phyloP scores from a whole-genome alignment of 2,113 vertebrate genomes.

The Cyphomyrus plagiostoma region DNA sequence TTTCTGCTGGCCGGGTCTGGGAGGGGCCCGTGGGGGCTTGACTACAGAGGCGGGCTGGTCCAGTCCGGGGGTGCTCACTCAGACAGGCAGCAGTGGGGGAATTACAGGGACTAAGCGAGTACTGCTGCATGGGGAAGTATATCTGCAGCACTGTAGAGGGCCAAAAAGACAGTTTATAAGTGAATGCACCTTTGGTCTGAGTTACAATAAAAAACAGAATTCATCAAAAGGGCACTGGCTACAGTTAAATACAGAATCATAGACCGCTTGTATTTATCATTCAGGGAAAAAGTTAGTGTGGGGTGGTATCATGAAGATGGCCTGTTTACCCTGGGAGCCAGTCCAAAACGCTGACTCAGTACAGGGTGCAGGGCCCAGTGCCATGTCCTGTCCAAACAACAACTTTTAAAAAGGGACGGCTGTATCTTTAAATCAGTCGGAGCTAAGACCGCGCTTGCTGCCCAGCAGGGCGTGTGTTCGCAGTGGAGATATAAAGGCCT shows the following conservation, averaged over 20 bases:
- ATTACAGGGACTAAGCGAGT: constrained; percentile 1
- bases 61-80: constrained; percentile 28
- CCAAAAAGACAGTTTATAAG: not conserved
- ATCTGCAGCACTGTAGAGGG: not conserved
- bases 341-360: not conserved
- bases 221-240: not conserved
- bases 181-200: not conserved
- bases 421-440: too few relatives aligned
- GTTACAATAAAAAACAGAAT: not conserved
- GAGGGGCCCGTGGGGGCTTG: constrained; percentile 3
- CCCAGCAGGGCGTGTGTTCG: not conserved
- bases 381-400: not conserved
- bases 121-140: constrained; percentile 9
- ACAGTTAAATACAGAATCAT: not conserved
- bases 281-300: not conserved
- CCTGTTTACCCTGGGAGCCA: not conserved
- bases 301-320: not conserved
- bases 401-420: not conserved
- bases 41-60: constrained; percentile 15
- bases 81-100: constrained; percentile 14
- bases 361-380: not conserved
- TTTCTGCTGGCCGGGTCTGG: constrained; percentile 19
- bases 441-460: too few relatives aligned
- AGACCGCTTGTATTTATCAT: not conserved
- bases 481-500: not conserved